These are phyloP conservation scores for Trichomalopsis sarcophagae DNA, from an alignment of 1,140 invertebrate species.

Conservation along the genomic window DNA sequence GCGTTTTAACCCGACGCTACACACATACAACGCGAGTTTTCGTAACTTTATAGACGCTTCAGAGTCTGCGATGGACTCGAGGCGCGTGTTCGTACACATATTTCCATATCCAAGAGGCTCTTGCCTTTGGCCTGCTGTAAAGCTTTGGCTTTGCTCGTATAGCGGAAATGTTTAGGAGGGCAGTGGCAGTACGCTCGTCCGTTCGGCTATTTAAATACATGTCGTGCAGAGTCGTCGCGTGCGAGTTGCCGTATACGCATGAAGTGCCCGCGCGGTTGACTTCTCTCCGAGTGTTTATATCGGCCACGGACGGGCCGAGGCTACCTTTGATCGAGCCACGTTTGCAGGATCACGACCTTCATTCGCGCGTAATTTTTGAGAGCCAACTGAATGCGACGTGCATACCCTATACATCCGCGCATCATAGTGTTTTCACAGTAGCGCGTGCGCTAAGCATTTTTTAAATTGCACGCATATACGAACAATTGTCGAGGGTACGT, in stretches of 20 bases:
- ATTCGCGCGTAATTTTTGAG: not conserved
- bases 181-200: not conserved
- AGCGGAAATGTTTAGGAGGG: not conserved
- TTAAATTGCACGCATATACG: too few species aligned
- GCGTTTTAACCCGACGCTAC: not conserved
- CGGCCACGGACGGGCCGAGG: not conserved
- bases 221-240: not conserved
- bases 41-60: slow-evolving; percentile 2
- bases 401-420: not conserved
- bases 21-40: slow-evolving; percentile 5
- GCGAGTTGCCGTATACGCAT: too few species aligned
- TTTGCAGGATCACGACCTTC: not conserved
- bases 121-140: too few species aligned
- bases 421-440: too few species aligned
- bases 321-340: not conserved
- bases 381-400: too few species aligned
- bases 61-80: not conserved
- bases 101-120: slow-evolving; percentile 10
- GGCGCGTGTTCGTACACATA: too few species aligned
- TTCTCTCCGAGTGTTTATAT: not conserved
- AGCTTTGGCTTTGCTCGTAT: not conserved
- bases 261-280: too few species aligned
- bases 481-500: too few species aligned
- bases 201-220: not conserved
- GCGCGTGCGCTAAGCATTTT: too few species aligned